These are phyloP conservation scores for Sphecodes monilicornis DNA, from an alignment of 2,888 invertebrate genomes.

Conservation along the genomic window DNA sequence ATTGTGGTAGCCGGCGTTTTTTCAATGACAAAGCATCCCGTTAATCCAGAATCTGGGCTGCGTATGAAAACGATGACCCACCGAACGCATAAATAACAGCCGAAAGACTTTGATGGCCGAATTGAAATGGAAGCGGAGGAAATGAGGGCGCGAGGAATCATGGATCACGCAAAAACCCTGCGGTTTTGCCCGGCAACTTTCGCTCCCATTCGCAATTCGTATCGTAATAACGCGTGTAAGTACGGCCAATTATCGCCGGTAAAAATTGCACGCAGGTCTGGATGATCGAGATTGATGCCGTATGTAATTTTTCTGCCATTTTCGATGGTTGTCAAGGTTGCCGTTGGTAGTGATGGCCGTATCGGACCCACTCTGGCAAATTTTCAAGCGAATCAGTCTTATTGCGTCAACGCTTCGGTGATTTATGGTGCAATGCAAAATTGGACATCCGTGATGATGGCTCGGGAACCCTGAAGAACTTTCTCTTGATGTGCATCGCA, in stretches of 20 bases:
- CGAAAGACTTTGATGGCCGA: conserved; percentile 10
- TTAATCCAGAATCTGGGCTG: not conserved
- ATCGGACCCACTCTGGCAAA: not conserved
- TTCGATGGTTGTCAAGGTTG: conserved; percentile 10
- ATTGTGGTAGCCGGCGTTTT: not conserved
- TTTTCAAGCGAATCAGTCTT: conserved; percentile 6
- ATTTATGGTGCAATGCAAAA: not conserved
- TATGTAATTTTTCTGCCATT: conserved; percentile 33
- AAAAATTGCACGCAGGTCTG: conserved; percentile 22
- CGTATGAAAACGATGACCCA: not conserved
- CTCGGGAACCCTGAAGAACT: not conserved
- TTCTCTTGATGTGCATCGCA: not conserved
- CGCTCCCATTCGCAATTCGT: conserved; percentile 21
- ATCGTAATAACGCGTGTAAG: conserved; percentile 38
- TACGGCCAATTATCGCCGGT: conserved; percentile 35
- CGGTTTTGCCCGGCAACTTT: conserved; percentile 18
- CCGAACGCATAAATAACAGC: not conserved
- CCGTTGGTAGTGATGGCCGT: not conserved
- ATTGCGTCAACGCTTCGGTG: not conserved
- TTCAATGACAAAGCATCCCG: not conserved
- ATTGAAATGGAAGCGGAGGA: conserved; percentile 16
- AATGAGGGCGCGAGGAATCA: not conserved
- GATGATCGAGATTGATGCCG: conserved; percentile 16
- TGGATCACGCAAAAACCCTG: conserved; percentile 19
- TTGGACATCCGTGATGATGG: not conserved